Conservation (phyloP, 2,797 vertebrate genomes). For the Lutjanus campechanus region DNA sequence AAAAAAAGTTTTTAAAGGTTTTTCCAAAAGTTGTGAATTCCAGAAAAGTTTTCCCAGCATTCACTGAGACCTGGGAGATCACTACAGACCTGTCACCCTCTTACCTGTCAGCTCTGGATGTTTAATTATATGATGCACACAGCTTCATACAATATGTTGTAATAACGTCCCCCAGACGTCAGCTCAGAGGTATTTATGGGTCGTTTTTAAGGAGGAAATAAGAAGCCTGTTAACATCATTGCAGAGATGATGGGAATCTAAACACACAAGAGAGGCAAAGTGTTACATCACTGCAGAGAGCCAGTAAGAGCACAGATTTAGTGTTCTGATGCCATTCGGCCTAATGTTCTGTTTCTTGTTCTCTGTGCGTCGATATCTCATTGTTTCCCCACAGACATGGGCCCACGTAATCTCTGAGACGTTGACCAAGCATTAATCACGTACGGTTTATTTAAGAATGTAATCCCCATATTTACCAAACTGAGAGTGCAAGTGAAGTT, state of each 20-base stretch:
- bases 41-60: background rate
- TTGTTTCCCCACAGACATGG: slow-evolving; percentile 12
- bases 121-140: slow-evolving; percentile 8
- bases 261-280: background rate
- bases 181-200: slow-evolving; percentile 15
- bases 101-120: background rate
- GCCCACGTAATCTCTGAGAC: slow-evolving; percentile 15
- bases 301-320: background rate
- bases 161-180: slow-evolving; percentile 7
- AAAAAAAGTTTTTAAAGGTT: no score
- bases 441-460: slow-evolving; percentile 33
- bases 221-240: slow-evolving; percentile 11
- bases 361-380: background rate
- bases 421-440: slow-evolving; percentile 37
- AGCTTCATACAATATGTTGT: slow-evolving; percentile 23
- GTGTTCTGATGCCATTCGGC: slow-evolving; percentile 3
- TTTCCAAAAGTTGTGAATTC: no score
- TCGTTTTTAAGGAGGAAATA: slow-evolving; percentile 22
- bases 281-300: slow-evolving; percentile 12
- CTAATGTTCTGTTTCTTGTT: slow-evolving; percentile 17
- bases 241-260: slow-evolving; percentile 36
- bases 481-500: background rate
- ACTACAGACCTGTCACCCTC: background rate
- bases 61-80: background rate
- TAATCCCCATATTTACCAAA: slow-evolving; percentile 57